Conservation (phyloP, 2,888 invertebrate genomes). For the Torymus tubicola region DNA sequence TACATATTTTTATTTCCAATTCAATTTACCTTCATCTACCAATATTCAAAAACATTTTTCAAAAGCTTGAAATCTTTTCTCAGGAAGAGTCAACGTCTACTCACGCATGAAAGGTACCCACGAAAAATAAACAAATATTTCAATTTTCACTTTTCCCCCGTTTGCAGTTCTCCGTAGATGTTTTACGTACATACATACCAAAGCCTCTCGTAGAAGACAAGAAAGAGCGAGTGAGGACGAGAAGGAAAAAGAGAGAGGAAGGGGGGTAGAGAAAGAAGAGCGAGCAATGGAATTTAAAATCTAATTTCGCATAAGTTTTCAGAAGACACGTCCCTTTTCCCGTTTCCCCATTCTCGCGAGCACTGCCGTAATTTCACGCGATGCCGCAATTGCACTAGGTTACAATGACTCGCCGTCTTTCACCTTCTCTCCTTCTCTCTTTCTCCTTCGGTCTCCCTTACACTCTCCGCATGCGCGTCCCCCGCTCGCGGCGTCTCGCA, state of each 20-base stretch:
- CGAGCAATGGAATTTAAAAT: constrained; percentile 66
- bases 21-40: too few species aligned
- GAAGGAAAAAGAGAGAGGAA: constrained; percentile 38
- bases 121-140: too few species aligned
- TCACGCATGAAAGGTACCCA: too few species aligned
- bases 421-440: too few species aligned
- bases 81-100: too few species aligned
- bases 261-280: background rate
- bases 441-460: too few species aligned
- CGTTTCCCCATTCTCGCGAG: constrained; percentile 36
- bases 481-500: constrained; percentile 2
- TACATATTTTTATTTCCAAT: too few species aligned
- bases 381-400: constrained; percentile 59
- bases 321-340: constrained; percentile 58
- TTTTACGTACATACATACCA: background rate
- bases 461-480: background rate
- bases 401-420: constrained; percentile 45
- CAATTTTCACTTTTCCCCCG: too few species aligned
- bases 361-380: constrained; percentile 62
- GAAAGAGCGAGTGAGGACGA: constrained; percentile 22
- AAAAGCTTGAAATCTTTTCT: too few species aligned
- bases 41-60: too few species aligned
- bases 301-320: constrained; percentile 70
- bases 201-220: constrained; percentile 15
- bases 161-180: too few species aligned